Percentiles rank a stretch among this genome's conserved stretches.
phyloP scores from a whole-genome alignment of 64 coral and sea anemone genomes.

The Actinia equina region DNA sequence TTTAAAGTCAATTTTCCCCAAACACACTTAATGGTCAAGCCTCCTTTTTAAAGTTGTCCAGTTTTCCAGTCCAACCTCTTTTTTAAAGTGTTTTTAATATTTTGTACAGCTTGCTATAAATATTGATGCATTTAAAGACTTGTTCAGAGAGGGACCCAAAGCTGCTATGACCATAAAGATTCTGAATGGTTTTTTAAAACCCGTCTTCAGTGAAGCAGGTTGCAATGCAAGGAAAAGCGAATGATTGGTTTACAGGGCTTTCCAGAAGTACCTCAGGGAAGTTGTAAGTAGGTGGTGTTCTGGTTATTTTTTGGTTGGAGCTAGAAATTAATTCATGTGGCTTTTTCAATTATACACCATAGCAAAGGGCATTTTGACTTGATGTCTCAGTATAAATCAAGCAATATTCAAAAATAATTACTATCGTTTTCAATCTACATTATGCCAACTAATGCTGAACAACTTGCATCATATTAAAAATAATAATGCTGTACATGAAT shows the following conservation, averaged over 20 bases:
- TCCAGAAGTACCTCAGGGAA: conserved; percentile 26
- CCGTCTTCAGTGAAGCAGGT: conserved; percentile 42
- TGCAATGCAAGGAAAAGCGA: conserved; percentile 30
- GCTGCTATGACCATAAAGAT: background rate
- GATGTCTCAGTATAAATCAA: no score
- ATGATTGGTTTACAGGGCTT: conserved; percentile 13
- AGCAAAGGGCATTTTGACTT: no score
- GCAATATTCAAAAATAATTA: no score
- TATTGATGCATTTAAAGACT: background rate
- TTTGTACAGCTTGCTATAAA: background rate
- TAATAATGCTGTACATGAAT: no score
- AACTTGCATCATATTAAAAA: no score
- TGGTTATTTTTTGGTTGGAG: no score
- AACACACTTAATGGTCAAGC: background rate
- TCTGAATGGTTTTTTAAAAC: background rate
- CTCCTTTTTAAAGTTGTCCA: background rate
- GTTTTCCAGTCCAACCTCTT: background rate
- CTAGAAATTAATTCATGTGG: no score
- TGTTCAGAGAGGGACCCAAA: background rate
- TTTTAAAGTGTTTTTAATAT: background rate
- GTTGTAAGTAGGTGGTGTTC: no score
- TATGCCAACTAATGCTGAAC: no score
- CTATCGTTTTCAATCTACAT: no score
- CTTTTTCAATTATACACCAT: no score
- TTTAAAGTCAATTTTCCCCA: background rate